These are phyloP conservation scores for Lycocorax pyrrhopterus DNA, from an alignment of 2,113 vertebrate genomes.

Conservation along the genomic window DNA sequence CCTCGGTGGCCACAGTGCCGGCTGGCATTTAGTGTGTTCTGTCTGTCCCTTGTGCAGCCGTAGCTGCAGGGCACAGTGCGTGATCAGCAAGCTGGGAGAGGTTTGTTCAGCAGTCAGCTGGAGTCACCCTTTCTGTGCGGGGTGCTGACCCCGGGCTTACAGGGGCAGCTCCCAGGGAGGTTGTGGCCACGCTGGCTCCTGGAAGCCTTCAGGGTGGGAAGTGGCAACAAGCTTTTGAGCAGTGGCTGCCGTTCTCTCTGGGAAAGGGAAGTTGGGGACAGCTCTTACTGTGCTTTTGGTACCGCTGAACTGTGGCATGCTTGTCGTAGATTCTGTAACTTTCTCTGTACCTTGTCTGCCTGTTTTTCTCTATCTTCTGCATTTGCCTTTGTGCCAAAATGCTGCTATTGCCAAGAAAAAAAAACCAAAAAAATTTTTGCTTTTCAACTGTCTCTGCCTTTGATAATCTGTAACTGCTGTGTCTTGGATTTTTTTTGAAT, in stretches of 20 bases:
- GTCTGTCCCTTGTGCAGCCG: rapidly evolving
- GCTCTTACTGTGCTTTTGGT: not conserved
- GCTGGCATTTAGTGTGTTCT: not conserved
- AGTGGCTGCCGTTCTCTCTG: not conserved
- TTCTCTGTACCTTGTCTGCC: conserved; percentile 23
- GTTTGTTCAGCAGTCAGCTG: not conserved
- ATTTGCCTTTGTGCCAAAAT: conserved; percentile 36
- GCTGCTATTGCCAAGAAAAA: conserved; percentile 25
- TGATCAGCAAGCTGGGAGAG: not conserved
- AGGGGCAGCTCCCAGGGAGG: not conserved
- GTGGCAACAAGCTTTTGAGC: conserved; percentile 34
- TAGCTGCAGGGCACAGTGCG: not conserved
- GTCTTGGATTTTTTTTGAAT: not conserved
- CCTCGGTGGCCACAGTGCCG: too few relatives aligned
- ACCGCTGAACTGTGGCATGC: not conserved
- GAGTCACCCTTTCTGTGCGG: not conserved
- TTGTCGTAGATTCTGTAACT: conserved; percentile 8
- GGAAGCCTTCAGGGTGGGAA: not conserved
- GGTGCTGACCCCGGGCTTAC: not conserved
- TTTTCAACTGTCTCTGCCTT: conserved; percentile 13
- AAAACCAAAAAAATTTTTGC: not conserved
- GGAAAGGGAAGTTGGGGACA: not conserved
- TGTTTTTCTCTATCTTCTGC: not conserved
- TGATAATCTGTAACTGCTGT: conserved; percentile 45
- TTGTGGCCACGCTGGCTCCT: not conserved